Conservation (phyloP, 30 jellyfish, hydroid and myxozoan genomes). For the Aurelia aurita region DNA sequence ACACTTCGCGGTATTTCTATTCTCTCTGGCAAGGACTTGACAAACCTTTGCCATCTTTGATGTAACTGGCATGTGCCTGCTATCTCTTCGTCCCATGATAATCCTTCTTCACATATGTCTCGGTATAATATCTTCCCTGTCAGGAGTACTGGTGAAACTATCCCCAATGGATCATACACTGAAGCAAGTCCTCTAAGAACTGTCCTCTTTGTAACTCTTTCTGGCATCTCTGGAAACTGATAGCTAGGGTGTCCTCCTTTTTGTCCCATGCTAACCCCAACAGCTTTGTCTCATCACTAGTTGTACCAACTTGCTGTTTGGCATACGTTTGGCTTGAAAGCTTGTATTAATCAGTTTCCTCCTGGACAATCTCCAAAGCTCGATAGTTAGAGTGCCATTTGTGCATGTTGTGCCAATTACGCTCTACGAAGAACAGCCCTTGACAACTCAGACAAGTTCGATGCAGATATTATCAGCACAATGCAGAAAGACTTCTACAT, state of each 20-base stretch:
- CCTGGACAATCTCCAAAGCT: slow-evolving; percentile 26
- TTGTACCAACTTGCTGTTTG: slow-evolving; percentile 2
- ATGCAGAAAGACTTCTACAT: slow-evolving; percentile 22
- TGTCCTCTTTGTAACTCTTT: slow-evolving; percentile 41
- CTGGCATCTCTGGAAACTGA: slow-evolving; percentile 17
- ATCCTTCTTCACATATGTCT: slow-evolving; percentile 28
- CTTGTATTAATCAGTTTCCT: not conserved
- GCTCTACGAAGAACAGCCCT: slow-evolving; percentile 46
- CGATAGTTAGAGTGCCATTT: slow-evolving; percentile 34
- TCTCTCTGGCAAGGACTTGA: not conserved
- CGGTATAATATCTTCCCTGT: slow-evolving; percentile 51
- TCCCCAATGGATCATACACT: slow-evolving; percentile 60
- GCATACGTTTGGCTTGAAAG: slow-evolving; percentile 19
- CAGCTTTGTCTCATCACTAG: not conserved
- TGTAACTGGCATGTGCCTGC: slow-evolving; percentile 12
- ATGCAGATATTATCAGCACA: slow-evolving; percentile 4
- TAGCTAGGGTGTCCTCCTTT: slow-evolving; percentile 34
- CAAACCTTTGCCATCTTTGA: slow-evolving; percentile 7
- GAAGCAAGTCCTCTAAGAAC: slow-evolving; percentile 33
- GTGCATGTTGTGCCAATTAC: slow-evolving; percentile 38
- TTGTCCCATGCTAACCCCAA: slow-evolving; percentile 65
- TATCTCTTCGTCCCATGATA: slow-evolving; percentile 54
- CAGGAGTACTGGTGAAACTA: slow-evolving; percentile 46
- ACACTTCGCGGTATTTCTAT: slow-evolving; percentile 45
- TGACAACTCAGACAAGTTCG: slow-evolving; percentile 29